These are phyloP conservation scores for Scartelaos histophorus DNA, from an alignment of 2,113 vertebrate species.

Conservation along the genomic window DNA sequence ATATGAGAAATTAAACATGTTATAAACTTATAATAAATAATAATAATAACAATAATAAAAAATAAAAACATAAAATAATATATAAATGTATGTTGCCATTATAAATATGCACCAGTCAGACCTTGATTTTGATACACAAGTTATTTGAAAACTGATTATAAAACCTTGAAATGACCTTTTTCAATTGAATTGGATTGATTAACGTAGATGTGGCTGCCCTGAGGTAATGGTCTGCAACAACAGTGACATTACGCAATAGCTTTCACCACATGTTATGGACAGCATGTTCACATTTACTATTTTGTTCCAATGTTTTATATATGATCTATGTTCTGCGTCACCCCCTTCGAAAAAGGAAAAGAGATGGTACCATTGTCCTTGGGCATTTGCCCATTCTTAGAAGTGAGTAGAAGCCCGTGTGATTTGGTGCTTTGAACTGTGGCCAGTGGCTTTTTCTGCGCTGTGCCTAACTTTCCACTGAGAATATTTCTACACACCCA, in stretches of 20 bases:
- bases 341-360: slow-evolving; percentile 11
- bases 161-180: not conserved
- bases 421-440: slow-evolving; percentile 34
- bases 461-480: slow-evolving; percentile 21
- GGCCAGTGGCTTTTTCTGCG: slow-evolving; percentile 11
- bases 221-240: not conserved
- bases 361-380: not conserved
- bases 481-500: not conserved
- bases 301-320: slow-evolving; percentile 15
- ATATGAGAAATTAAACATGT: not conserved
- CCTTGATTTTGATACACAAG: not conserved
- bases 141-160: not conserved
- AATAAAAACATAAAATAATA: not conserved
- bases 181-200: not conserved
- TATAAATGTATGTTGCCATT: not conserved
- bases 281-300: slow-evolving; percentile 15
- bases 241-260: not conserved
- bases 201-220: not conserved
- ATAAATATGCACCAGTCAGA: not conserved
- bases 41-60: not conserved
- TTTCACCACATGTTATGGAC: slow-evolving; percentile 4
- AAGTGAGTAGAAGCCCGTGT: slow-evolving; percentile 30
- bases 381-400: slow-evolving; percentile 12
- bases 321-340: slow-evolving; percentile 10
- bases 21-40: too few relatives aligned